Conservation (phyloP, 2,888 invertebrate genomes). For the Dryobotodes eremita region DNA sequence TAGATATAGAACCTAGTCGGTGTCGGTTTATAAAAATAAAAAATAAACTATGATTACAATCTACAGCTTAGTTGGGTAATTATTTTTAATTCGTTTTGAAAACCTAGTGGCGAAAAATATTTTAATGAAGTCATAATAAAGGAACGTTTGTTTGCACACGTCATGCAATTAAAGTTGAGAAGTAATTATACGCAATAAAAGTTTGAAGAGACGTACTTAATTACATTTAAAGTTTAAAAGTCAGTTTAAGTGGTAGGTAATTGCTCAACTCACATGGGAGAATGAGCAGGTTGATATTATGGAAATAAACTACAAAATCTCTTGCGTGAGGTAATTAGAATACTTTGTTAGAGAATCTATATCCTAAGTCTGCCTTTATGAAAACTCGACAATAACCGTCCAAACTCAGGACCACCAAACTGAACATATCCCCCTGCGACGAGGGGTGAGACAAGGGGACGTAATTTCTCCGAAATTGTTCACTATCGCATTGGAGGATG, state of each 20-base stretch:
- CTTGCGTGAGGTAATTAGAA: not conserved
- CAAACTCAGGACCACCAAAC: too few species aligned
- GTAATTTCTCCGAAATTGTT: too few species aligned
- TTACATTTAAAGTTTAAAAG: not conserved
- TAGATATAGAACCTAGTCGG: too few species aligned
- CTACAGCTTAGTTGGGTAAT: too few species aligned
- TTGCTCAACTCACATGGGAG: not conserved
- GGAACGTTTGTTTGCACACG: not conserved
- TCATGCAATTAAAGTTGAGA: conserved; percentile 5
- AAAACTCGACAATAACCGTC: too few species aligned
- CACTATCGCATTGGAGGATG: too few species aligned
- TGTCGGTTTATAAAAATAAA: too few species aligned
- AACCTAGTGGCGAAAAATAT: not conserved
- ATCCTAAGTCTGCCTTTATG: too few species aligned
- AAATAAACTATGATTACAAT: too few species aligned
- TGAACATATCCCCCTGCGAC: too few species aligned
- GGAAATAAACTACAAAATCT: not conserved
- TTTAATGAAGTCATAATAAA: conserved; percentile 2
- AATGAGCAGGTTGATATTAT: not conserved
- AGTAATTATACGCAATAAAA: not conserved
- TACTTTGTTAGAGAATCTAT: too few species aligned
- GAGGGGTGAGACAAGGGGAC: too few species aligned
- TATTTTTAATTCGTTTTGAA: not conserved
- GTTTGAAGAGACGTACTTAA: not conserved
- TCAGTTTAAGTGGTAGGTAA: conserved; percentile 24